A percentile compares a stretch with the other conserved stretches of the same genome.
phyloP scores from a whole-genome alignment of 2,797 vertebrate genomes.

The Masticophis lateralis region DNA sequence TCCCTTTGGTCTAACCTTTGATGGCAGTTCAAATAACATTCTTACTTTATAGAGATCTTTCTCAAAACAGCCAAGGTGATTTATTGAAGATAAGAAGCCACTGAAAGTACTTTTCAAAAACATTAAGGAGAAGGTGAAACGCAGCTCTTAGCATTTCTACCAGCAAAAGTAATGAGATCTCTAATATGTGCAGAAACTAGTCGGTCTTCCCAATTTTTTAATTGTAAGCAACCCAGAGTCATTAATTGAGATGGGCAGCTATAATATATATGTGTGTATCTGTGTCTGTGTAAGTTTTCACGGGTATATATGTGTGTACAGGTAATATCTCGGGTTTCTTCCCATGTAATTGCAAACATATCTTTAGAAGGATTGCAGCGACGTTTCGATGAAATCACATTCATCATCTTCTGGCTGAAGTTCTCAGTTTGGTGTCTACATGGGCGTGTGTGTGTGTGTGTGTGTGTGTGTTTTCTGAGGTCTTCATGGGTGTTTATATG shows the following conservation, averaged over 20 bases:
- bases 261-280: too few species aligned
- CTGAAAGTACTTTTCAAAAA: not conserved
- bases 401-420: too few species aligned
- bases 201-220: not conserved
- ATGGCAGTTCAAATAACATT: not conserved
- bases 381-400: too few species aligned
- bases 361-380: too few species aligned
- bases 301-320: too few species aligned
- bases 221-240: not conserved
- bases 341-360: too few species aligned
- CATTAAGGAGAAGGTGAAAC: not conserved
- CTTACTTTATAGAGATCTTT: not conserved
- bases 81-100: not conserved
- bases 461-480: too few species aligned
- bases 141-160: not conserved
- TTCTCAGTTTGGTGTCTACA: too few species aligned
- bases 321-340: too few species aligned
- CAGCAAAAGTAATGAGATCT: not conserved
- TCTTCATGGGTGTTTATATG: too few species aligned
- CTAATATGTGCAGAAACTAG: not conserved
- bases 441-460: too few species aligned
- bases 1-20: not conserved
- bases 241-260: not conserved
- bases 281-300: too few species aligned
- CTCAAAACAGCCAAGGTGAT: not conserved